Evolutionary conservation across 2,113 vertebrate genomes (phyloP).

Genomic region (Ammodytes marinus): DNA sequence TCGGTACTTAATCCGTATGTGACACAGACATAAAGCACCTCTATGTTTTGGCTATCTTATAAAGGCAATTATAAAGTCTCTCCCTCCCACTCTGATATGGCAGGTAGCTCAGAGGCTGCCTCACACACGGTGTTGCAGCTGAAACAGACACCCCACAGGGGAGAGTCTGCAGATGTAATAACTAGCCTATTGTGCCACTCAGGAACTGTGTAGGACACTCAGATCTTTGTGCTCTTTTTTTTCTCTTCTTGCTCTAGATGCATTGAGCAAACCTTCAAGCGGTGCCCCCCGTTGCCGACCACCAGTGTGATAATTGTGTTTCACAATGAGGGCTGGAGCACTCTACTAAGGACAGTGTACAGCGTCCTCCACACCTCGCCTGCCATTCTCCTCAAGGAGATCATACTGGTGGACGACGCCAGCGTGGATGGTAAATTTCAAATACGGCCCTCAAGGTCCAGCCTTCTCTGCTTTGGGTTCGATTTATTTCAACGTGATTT

Average conservation of each 20-base stretch:
- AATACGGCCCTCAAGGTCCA: slow-evolving; percentile 42
- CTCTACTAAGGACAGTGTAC: slow-evolving; percentile 95
- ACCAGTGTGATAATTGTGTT: slow-evolving; percentile 99
- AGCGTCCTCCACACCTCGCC: slow-evolving; percentile 98
- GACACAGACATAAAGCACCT: slow-evolving; percentile 39
- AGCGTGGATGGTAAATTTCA: slow-evolving; percentile 92
- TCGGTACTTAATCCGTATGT: slow-evolving; percentile 14
- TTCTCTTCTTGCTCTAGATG: slow-evolving; percentile 85
- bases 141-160: slow-evolving; percentile 69
- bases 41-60: slow-evolving; percentile 55
- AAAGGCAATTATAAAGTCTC: slow-evolving; percentile 52
- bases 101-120: slow-evolving; percentile 63
- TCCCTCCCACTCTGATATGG: slow-evolving; percentile 48
- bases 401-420: slow-evolving; percentile 98
- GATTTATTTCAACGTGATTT: slow-evolving; percentile 62
- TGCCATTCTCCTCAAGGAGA: slow-evolving; percentile 94
- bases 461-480: slow-evolving; percentile 47
- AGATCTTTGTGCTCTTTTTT: slow-evolving; percentile 62
- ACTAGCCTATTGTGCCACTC: slow-evolving; percentile 59
- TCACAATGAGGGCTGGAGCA: slow-evolving; percentile 99
- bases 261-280: slow-evolving; percentile 96
- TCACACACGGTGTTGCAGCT: slow-evolving; percentile 55
- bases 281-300: slow-evolving; percentile 92
- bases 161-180: slow-evolving; percentile 64
- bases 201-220: slow-evolving; percentile 55